Conservation (phyloP, 2,888 invertebrate species). For the Parnassius smintheus region DNA sequence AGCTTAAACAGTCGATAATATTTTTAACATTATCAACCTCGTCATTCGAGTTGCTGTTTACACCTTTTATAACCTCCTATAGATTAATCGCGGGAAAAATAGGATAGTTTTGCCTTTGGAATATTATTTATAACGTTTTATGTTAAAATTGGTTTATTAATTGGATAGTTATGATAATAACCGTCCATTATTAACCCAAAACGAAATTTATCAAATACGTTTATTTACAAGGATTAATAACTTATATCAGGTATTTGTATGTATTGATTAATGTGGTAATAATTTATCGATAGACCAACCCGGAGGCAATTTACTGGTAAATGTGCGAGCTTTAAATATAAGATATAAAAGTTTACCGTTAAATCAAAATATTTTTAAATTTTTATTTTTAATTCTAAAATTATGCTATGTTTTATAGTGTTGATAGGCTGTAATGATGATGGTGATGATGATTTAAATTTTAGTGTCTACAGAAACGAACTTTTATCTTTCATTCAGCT, state of each 20-base stretch:
- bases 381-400: no score
- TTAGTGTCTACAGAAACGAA: no score
- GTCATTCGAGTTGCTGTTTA: no score
- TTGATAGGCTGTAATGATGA: no score
- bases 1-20: background rate
- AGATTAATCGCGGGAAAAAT: conserved; percentile 3
- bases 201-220: conserved; percentile 17
- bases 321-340: conserved; percentile 10
- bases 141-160: conserved; percentile 19
- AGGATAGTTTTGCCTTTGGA: conserved; percentile 4
- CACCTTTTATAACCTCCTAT: no score
- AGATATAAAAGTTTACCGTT: no score
- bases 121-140: conserved; percentile 5
- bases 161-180: conserved; percentile 20
- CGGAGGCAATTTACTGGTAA: conserved; percentile 17
- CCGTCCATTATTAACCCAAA: conserved; percentile 15
- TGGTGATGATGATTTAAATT: no score
- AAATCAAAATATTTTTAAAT: no score
- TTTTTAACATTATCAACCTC: background rate
- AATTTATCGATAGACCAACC: conserved; percentile 12
- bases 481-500: no score
- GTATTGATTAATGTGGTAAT: conserved; percentile 17
- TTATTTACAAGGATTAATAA: conserved; percentile 25
- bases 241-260: conserved; percentile 18
- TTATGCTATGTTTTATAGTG: no score